Evolutionary conservation across 2,113 vertebrate species (phyloP).

Genomic region (Triplophysa tibetana): DNA sequence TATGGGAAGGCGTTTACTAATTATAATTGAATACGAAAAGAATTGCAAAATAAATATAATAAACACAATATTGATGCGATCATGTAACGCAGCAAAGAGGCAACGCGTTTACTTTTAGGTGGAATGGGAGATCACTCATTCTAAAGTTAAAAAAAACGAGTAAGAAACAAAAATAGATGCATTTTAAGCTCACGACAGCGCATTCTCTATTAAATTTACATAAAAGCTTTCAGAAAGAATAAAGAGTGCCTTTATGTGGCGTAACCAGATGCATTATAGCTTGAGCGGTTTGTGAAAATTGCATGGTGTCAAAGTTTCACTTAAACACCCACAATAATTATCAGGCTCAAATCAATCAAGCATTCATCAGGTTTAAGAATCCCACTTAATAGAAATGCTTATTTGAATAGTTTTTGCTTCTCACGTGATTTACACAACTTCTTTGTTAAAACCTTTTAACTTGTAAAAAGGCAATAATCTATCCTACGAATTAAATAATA

Average conservation of each 20-base stretch:
- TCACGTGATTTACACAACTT: too few species aligned
- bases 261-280: slow-evolving; percentile 77
- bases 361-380: slow-evolving; percentile 24
- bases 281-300: slow-evolving; percentile 69
- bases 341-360: slow-evolving; percentile 58
- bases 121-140: too few species aligned
- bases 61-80: not conserved
- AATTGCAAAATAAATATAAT: not conserved
- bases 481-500: too few species aligned
- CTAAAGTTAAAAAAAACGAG: too few species aligned
- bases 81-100: not conserved
- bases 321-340: slow-evolving; percentile 69
- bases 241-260: slow-evolving; percentile 59
- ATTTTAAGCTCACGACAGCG: slow-evolving; percentile 35
- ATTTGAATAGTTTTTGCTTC: not conserved
- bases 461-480: too few species aligned
- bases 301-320: slow-evolving; percentile 70
- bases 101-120: too few species aligned
- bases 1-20: too few species aligned
- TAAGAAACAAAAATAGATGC: too few species aligned
- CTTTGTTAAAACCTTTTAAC: too few species aligned
- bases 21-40: not conserved
- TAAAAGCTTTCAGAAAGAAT: slow-evolving; percentile 54
- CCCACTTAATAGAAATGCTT: not conserved
- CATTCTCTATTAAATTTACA: slow-evolving; percentile 54